These are phyloP conservation scores for Lerista edwardsae DNA, from an alignment of 2,797 vertebrate species.

Conservation along the genomic window DNA sequence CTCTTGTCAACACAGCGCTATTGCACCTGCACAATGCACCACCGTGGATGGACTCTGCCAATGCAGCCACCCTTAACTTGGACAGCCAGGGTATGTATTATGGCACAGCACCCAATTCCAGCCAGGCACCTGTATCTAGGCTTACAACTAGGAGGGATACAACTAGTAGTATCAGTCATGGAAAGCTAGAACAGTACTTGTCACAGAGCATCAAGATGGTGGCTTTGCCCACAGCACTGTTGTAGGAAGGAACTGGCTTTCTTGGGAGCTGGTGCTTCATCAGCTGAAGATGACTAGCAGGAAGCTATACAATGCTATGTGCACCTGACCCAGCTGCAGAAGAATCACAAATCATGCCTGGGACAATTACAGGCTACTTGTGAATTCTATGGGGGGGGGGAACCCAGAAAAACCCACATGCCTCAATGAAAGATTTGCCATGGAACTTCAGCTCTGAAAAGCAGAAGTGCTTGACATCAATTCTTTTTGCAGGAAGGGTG, in stretches of 20 bases:
- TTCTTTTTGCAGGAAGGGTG: conserved; percentile 3
- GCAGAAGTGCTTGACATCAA: background rate
- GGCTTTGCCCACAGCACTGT: background rate
- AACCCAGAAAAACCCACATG: background rate
- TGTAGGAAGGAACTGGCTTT: background rate
- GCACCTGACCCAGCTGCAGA: background rate
- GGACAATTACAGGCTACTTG: background rate
- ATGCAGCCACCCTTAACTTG: too few species aligned
- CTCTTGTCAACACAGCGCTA: background rate
- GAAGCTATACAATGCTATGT: background rate
- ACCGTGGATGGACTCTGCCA: too few species aligned
- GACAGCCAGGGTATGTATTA: too few species aligned
- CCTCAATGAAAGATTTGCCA: background rate
- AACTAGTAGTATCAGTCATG: background rate
- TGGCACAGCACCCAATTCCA: background rate
- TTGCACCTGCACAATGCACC: too few species aligned
- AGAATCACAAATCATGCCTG: too few species aligned
- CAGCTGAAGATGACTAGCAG: background rate
- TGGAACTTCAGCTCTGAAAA: background rate
- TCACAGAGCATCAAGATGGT: background rate
- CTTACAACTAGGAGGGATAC: background rate
- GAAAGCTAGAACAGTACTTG: background rate
- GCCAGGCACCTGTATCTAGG: background rate
- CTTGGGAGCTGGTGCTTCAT: background rate
- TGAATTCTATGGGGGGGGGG: too few species aligned